Base-by-base conservation (phyloP, 2,113 vertebrate genomes). In the Pelobates fuscus region DNA sequence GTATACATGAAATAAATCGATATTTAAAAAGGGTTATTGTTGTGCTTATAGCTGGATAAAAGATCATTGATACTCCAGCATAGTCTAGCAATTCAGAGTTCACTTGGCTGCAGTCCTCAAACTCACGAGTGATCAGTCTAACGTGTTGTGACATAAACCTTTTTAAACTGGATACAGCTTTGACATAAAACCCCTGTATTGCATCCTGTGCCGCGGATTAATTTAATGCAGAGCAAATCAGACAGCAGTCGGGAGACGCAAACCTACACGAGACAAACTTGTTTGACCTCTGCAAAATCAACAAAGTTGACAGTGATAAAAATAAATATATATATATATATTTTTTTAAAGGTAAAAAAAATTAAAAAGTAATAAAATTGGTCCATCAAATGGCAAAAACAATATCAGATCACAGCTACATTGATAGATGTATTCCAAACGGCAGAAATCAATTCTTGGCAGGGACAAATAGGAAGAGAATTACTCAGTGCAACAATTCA, bases 181-280 rank as follows among this genome's bases (percentile, higher is more conserved):
- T 27, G 58, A 60, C 24, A 60, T 60, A 60, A 60, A n/a, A 60
- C 11, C 58, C 58, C 25, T 27, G 25, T 27, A 55, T 60, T 12
- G 10, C 58, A 6, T 29, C 25, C 25, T 29, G 25, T 10, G 10
- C 21, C 11, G 20, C 23, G 21, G 58, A 60, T 60, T 60, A 60
- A 60, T 17, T 6, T 27, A 8, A 60, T 27, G 25, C 26, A 60
- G 11, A 60, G 24, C 5, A 24, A 4, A 60, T 29, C 32, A 60
- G 58, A 8, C 52, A 55, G n/a, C 5, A 20, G 58, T 7, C 49
- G 1, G 17, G 17, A n/a, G 20, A 5, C 17, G 21, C 55, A 8
- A 25, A 24, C 10, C 17, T 58, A 25, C 55, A n/a, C 21, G 8
- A 2, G 24, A n/a, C 55, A 15, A 2, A 24, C 5, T 17, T 1